Base-by-base conservation (phyloP, 2,113 vertebrate genomes). In the Catharus minimus region DNA sequence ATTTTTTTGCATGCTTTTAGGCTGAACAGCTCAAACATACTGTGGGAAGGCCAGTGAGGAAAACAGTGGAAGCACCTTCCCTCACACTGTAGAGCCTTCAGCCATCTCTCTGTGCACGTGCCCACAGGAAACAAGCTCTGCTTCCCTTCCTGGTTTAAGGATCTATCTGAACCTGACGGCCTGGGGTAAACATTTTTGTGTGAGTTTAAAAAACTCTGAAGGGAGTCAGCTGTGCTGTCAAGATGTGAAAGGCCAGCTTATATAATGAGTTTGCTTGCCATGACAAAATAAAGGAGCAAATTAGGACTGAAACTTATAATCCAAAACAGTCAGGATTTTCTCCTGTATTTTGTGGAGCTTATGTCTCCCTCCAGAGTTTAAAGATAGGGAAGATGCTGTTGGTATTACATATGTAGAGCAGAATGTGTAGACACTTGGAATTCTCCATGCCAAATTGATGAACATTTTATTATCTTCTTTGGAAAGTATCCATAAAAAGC, bases 361-460 rank as follows among this genome's bases (percentile, higher is more conserved):
- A 15, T 87, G 85, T 95, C 85, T 96, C 76, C 94, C 92, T 95
- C 85, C 91, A 89, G 93, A 94, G 78, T 78, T 94, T 66, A 58
- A 85, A 91, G 61, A 46, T 13, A 93, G 85, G 76, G 90, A 93
- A 71, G 65, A 82, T 95, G 64, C 27, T 71, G 30, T 88, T 72
- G 44, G 23, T 80, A n/a, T 84, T 82, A 57, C 46, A 41, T 53
- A 56, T 68, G 89, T 65, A 2, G 5, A 90, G 62, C 86, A 90
- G 81, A 93, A 75, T 9, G 6, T 2, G 4, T 36, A 41, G 86
- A 86, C 49, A 5, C 57, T 90, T 89, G 77, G 84, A 90, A 89
- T 67, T 67, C 38, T 18, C 49, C 21, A 23, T 82, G 84, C 57
- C 81, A 90, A 90, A 79, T 15, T 72, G 16, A 74, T 78, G 52